Evolutionary conservation across 2,113 vertebrate species (phyloP), one percentile per base, ranked within the genome.

Genomic region (Gymnogyps californianus): DNA sequence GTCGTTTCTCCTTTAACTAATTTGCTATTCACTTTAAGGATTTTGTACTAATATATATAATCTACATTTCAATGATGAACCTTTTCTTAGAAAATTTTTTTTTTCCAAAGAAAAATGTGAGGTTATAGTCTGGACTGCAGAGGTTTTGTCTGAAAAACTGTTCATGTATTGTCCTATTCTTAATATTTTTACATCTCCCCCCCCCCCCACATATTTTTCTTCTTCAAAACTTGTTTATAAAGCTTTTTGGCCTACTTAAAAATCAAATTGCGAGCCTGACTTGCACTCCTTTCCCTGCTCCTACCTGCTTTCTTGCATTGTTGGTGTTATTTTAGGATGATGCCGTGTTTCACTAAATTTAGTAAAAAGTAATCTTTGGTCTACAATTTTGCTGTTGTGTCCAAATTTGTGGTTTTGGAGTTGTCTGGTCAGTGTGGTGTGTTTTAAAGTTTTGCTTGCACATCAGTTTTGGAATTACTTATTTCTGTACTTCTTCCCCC

Each of bases 401-500:
- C 34, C 38, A 49, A 2, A 74, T 57, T 61, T 87, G 34, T 74
- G 74, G 31, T 4, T 52, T 74, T 61, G 24, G 51, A 92, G 57
- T 49, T 87, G 17, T 52, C n/a, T 62, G 42, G 4, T 82, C 31
- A 40, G 4, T 25, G 20, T 75, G 25, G 4, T 89, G 3, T 40
- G 16, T 20, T 82, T 61, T 70, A 21, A n/a, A 61, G 15, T 29
- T 93, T 65, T 78, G 14, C 36, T 75, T 84, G 54, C 25, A 36
- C 51, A 49, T 87, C 24, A 16, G 0, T 62, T 85, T 75, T 36
- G 17, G 24, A 34, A 28, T 82, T 69, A 12, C 7, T 65, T 70
- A 17, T 17, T 74, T 65, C 32, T 55, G 0, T 29, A 9, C 6
- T 72, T 28, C 12, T n/a, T 9, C 4, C 4, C 5, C 5, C 11